A percentile compares a stretch with the other conserved stretches of the same genome.
These are phyloP conservation scores for Trichomycterus rosablanca DNA, from an alignment of 2,113 vertebrate species.

Conservation along the genomic window DNA sequence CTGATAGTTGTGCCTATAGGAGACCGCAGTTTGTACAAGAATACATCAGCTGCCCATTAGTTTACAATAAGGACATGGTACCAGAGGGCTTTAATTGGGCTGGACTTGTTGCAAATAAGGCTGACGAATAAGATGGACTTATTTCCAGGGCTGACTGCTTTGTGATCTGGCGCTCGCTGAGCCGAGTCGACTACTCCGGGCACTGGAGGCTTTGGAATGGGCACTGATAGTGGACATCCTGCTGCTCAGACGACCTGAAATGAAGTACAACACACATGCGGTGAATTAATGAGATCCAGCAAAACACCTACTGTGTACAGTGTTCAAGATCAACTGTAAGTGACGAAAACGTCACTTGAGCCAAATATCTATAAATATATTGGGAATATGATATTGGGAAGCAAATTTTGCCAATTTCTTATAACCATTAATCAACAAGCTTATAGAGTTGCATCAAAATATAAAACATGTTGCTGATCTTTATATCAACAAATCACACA, in stretches of 20 bases:
- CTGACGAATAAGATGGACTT: constrained; percentile 30
- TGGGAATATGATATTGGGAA: too few relatives aligned
- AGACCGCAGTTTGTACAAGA: background rate
- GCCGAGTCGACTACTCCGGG: constrained; percentile 57
- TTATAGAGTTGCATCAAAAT: too few relatives aligned
- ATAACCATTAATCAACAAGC: too few relatives aligned
- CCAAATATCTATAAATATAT: too few relatives aligned
- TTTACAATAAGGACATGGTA: constrained; percentile 8
- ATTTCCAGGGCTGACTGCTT: constrained; percentile 85
- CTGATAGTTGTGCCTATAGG: too few relatives aligned
- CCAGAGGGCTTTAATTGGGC: constrained; percentile 13
- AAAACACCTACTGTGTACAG: too few relatives aligned
- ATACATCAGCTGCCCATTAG: constrained; percentile 1
- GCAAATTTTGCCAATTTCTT: too few relatives aligned
- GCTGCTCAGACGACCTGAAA: constrained; percentile 73
- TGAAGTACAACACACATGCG: background rate
- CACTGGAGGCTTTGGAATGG: constrained; percentile 56
- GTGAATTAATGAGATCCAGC: too few relatives aligned
- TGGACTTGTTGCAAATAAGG: background rate
- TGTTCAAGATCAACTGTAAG: too few relatives aligned
- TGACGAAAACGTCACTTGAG: too few relatives aligned
- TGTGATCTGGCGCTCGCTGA: constrained; percentile 50
- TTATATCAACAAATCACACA: too few relatives aligned
- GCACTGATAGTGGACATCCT: constrained; percentile 62
- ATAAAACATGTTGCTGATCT: too few relatives aligned